Percentiles rank a stretch among this genome's conserved stretches.
These are phyloP conservation scores for Ancistrus triradiatus DNA, from an alignment of 2,113 vertebrate genomes.

Conservation along the genomic window DNA sequence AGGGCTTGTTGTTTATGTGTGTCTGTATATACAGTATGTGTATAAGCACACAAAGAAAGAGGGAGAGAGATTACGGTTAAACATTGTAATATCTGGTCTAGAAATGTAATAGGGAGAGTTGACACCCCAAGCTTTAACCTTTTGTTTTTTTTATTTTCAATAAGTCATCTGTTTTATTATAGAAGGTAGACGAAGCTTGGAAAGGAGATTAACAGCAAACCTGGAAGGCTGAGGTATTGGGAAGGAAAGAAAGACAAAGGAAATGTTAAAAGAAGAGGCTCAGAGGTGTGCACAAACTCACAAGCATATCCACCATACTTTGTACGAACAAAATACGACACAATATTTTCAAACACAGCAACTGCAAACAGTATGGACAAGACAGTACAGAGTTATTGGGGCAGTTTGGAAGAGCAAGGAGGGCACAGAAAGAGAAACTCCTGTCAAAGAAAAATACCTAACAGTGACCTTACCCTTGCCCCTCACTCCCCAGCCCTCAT, in stretches of 20 bases:
- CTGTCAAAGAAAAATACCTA: conserved; percentile 77
- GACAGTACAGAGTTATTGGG: conserved; percentile 50
- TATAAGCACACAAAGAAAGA: conserved; percentile 32
- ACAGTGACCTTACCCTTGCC: conserved; percentile 93
- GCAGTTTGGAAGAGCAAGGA: conserved; percentile 64
- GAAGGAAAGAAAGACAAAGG: conserved; percentile 72
- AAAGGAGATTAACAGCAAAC: conserved; percentile 74
- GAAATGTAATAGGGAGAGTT: conserved; percentile 51
- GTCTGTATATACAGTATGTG: conserved; percentile 35
- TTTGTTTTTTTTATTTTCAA: conserved; percentile 45
- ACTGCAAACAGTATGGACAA: conserved; percentile 36
- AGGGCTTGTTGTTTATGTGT: conserved; percentile 49
- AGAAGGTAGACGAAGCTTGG: conserved; percentile 65
- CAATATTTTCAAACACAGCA: conserved; percentile 57
- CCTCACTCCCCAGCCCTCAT: conserved; percentile 77
- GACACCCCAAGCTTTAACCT: conserved; percentile 38
- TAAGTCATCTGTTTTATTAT: conserved; percentile 62
- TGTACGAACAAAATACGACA: conserved; percentile 40
- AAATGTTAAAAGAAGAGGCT: conserved; percentile 59
- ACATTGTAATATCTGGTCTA: too few species aligned
- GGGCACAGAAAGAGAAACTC: conserved; percentile 62
- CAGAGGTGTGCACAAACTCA: conserved; percentile 67
- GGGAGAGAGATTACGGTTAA: conserved; percentile 47
- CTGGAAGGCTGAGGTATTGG: conserved; percentile 95
- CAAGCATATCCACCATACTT: conserved; percentile 60